phyloP scores from a whole-genome alignment of 2,113 vertebrate genomes.

The Hymenochirus boettgeri region DNA sequence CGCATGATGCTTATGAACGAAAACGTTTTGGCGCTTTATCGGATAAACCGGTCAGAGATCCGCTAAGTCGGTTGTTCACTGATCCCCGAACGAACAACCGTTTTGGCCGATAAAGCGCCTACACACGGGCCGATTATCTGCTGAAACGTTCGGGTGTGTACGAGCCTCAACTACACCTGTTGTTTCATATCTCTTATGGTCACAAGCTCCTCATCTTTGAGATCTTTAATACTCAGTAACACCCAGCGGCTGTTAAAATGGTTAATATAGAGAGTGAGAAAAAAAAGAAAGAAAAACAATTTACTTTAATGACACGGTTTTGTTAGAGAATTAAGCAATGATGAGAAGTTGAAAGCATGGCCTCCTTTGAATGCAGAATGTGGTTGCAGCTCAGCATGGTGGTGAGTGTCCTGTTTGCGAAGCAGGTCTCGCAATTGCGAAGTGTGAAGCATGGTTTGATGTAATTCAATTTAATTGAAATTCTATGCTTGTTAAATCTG shows the following conservation, averaged over 20 bases:
- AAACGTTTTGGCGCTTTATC: no score
- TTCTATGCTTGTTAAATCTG: constrained; percentile 61
- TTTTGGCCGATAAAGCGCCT: no score
- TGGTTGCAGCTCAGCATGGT: constrained; percentile 42
- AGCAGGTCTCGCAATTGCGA: constrained; percentile 44
- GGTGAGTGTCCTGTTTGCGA: constrained; percentile 45
- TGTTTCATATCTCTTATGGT: no score
- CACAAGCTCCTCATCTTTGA: no score
- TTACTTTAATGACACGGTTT: constrained; percentile 32
- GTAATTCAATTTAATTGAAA: constrained; percentile 65
- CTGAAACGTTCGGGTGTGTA: no score
- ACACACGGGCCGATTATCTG: no score
- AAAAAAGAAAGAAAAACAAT: constrained; percentile 39
- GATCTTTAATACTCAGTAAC: no score
- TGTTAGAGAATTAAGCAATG: constrained; percentile 42
- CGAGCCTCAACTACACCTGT: no score
- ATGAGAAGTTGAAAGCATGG: constrained; percentile 46
- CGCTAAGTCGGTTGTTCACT: no score
- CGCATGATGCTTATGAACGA: no score
- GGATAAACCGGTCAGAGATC: no score
- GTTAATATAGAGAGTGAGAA: neutral
- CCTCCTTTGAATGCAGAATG: constrained; percentile 39
- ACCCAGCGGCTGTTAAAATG: neutral
- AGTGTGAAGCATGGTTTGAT: constrained; percentile 47
- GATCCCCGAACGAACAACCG: no score